Conservation (phyloP, 2,797 vertebrate genomes). For the Momotus momota region DNA sequence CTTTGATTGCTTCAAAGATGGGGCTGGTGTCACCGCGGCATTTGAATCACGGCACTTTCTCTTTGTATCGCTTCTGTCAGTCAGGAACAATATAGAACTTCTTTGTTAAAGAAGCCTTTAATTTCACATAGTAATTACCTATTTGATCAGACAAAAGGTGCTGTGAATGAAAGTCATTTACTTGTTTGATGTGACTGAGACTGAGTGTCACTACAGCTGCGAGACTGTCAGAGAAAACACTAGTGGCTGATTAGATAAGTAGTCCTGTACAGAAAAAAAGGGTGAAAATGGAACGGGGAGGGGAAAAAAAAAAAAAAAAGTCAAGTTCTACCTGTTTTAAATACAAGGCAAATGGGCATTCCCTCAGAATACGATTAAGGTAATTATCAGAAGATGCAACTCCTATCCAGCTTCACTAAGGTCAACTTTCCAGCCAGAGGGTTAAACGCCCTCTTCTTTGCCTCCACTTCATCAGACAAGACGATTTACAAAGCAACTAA, state of each 20-base stretch:
- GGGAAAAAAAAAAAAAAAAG: background rate
- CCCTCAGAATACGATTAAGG: background rate
- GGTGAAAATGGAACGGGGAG: background rate
- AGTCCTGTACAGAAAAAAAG: background rate
- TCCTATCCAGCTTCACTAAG: background rate
- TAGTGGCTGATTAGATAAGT: constrained; percentile 68
- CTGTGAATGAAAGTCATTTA: constrained; percentile 73
- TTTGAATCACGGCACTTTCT: constrained; percentile 36
- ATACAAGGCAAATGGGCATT: constrained; percentile 19
- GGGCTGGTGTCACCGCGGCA: constrained; percentile 37
- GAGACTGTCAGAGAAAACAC: constrained; percentile 69
- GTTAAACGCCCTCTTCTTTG: background rate
- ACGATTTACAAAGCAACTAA: background rate
- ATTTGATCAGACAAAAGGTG: constrained; percentile 80
- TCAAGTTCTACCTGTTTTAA: constrained; percentile 10
- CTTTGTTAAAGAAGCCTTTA: constrained; percentile 75
- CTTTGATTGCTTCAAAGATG: constrained; percentile 70
- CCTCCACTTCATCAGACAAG: background rate
- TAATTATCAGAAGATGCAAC: background rate
- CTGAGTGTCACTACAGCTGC: constrained; percentile 71
- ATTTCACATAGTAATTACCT: constrained; percentile 78
- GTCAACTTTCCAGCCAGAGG: background rate
- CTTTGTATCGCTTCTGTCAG: constrained; percentile 69
- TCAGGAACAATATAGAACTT: constrained; percentile 72
- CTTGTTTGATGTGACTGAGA: constrained; percentile 76